Conservation (phyloP, 92 coral and sea anemone genomes). For the Epizoanthus rinbou region DNA sequence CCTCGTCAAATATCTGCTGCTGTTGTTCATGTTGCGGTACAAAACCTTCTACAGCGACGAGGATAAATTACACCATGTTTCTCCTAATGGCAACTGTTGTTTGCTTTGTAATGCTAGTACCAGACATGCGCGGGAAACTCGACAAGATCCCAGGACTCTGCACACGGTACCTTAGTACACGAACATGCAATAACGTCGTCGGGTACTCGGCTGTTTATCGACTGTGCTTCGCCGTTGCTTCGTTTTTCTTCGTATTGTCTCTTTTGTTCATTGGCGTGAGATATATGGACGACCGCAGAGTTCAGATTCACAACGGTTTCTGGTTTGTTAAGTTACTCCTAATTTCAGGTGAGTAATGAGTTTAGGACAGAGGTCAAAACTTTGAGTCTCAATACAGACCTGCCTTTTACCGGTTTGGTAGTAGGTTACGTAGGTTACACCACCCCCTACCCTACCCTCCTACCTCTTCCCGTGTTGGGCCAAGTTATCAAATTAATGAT, state of each 20-base stretch:
- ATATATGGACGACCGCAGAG: constrained; percentile 52
- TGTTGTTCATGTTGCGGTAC: constrained; percentile 28
- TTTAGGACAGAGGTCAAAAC: too few species aligned
- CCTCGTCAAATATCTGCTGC: constrained; percentile 12
- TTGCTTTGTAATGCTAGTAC: constrained; percentile 55
- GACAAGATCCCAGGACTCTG: constrained; percentile 59
- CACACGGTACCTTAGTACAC: constrained; percentile 44
- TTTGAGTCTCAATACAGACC: too few species aligned
- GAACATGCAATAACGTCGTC: constrained; percentile 58
- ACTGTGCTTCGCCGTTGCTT: constrained; percentile 63
- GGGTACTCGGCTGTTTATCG: constrained; percentile 88
- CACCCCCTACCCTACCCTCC: too few species aligned
- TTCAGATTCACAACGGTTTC: constrained; percentile 65
- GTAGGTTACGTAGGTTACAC: too few species aligned
- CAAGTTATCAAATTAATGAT: too few species aligned
- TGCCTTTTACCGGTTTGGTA: too few species aligned
- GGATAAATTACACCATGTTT: constrained; percentile 55
- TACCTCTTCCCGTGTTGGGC: too few species aligned
- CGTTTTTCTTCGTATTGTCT: constrained; percentile 64
- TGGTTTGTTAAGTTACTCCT: constrained; percentile 66
- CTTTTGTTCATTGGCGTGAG: constrained; percentile 60
- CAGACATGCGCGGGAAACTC: constrained; percentile 51
- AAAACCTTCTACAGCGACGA: constrained; percentile 28
- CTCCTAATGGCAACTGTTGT: constrained; percentile 49
- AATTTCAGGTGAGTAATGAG: constrained; percentile 57